Evolutionary conservation across 2,888 invertebrate genomes (phyloP), one percentile per base, ranked within the genome.

Genomic region (Lypha dubia): DNA sequence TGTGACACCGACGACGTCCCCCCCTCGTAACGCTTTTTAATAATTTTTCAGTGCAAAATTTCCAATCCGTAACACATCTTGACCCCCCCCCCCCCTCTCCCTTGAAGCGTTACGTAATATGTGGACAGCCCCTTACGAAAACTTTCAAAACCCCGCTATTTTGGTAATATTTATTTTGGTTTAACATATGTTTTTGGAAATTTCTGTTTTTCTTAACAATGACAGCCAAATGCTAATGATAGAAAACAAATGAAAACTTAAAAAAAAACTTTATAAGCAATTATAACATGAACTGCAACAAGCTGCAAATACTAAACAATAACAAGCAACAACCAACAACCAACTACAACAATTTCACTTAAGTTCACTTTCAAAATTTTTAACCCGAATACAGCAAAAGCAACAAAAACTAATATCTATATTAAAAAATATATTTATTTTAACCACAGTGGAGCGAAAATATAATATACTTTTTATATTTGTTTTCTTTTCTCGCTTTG

Each of bases 161-260:
- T n/a, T n/a, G n/a, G n/a, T n/a, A n/a, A 6, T 32, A 32, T 6
- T 7, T 7, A 32, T 32, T 32, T 38, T 44, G 3, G 44, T 44
- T 44, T 44, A 5, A n/a, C 15, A 44, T 4, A 8, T n/a, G 3
- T 44, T n/a, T 44, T n/a, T 44, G 15, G 3, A n/a, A 44, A 3
- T n/a, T 3, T n/a, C 9, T 13, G 3, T 41, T 13, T 8, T 8
- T 3, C 3, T 71, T 65, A 60, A 13, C 75, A 53, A 75, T 79
- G 58, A 79, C 75, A 79, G 65, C 11, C 44, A 56, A 9, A n/a
- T 5, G 56, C 17, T 56, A 77, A 73, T 76, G 74, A 75, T 60
- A 22, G 62, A 73, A 75, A 79, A 76, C 83, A 79, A 24, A 79
- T 71, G 83, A 84, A 79, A 44, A 74, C 46, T 73, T 82, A 67